Conservation (phyloP, 2,113 vertebrate genomes). For the Gadus chalcogrammus region DNA sequence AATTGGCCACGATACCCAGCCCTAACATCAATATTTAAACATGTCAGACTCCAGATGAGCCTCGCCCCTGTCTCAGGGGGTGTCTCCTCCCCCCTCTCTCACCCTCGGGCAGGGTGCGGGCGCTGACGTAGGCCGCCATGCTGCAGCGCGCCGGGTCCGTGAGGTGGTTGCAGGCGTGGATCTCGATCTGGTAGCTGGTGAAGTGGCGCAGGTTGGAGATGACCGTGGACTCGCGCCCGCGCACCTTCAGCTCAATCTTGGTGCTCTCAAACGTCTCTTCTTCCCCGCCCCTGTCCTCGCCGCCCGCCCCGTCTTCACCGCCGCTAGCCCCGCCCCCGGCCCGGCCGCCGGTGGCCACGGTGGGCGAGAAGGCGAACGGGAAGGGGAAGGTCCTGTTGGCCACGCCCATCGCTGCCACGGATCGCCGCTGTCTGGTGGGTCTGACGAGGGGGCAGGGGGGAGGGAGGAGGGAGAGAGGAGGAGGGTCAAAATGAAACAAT, state of each 20-base stretch:
- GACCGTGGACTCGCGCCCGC: constrained; percentile 83
- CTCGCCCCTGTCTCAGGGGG: neutral
- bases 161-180: constrained; percentile 91
- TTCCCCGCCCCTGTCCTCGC: constrained; percentile 42
- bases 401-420: constrained; percentile 73
- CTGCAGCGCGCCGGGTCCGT: constrained; percentile 79
- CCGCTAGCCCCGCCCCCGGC: neutral
- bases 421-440: constrained; percentile 79
- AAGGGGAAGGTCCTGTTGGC: constrained; percentile 71
- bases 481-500: too few relatives aligned
- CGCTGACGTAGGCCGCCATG: constrained; percentile 89
- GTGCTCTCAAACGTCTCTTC: constrained; percentile 65
- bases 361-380: constrained; percentile 52
- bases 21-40: too few relatives aligned
- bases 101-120: constrained; percentile 96
- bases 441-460: constrained; percentile 46
- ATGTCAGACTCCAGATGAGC: too few relatives aligned
- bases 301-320: constrained; percentile 49
- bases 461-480: neutral
- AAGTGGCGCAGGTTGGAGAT: constrained; percentile 91
- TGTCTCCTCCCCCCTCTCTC: neutral
- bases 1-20: too few relatives aligned
- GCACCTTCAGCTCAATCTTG: constrained; percentile 75
- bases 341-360: constrained; percentile 37
- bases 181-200: constrained; percentile 93